Evolutionary conservation across 2,888 invertebrate species (phyloP).

Genomic region (Microplitis deprimator): DNA sequence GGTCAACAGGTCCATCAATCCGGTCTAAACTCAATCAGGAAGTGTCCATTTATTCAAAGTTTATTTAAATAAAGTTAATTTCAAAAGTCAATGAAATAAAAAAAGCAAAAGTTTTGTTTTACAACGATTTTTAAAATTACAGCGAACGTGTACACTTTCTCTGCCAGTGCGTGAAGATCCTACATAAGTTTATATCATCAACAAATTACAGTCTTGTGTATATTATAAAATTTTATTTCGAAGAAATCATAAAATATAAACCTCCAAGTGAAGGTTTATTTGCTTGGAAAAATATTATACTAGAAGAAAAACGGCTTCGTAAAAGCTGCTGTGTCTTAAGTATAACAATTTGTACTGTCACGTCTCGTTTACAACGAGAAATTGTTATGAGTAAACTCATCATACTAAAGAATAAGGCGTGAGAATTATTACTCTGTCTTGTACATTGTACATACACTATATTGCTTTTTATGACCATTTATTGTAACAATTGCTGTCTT

Average conservation of each 20-base stretch:
- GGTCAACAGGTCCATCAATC: conserved; percentile 61
- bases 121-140: conserved; percentile 28
- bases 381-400: neutral
- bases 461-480: neutral
- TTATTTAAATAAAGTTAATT: conserved; percentile 41
- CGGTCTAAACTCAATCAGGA: conserved; percentile 33
- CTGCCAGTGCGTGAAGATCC: conserved; percentile 25
- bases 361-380: neutral
- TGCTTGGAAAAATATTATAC: neutral
- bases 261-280: neutral
- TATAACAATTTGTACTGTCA: neutral
- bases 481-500: neutral
- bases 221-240: neutral
- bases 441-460: conserved; percentile 20
- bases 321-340: neutral
- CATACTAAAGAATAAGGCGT: neutral
- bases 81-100: neutral
- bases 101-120: conserved; percentile 33
- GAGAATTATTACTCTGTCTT: neutral
- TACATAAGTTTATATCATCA: neutral
- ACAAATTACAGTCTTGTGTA: neutral
- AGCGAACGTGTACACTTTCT: conserved; percentile 38
- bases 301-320: neutral
- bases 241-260: neutral
- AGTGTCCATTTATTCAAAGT: conserved; percentile 30